Percentiles rank a stretch among this genome's conserved stretches.
phyloP scores from a whole-genome alignment of 2,113 vertebrate species.

The Andinoacara biseriatus region DNA sequence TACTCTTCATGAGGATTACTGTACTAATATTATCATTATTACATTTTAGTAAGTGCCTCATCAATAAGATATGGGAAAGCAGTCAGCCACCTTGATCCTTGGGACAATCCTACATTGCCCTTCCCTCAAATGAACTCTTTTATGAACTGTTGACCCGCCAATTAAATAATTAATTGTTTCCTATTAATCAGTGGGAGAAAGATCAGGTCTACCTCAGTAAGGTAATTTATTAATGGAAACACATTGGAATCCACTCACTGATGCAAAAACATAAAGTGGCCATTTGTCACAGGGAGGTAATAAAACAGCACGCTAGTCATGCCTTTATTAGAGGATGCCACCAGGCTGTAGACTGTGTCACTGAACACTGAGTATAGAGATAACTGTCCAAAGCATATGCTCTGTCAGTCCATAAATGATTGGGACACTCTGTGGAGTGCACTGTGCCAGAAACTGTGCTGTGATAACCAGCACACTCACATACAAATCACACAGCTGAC shows the following conservation, averaged over 20 bases:
- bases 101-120: background rate
- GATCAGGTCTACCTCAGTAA: constrained; percentile 6
- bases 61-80: background rate
- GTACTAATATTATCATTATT: background rate
- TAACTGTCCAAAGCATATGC: constrained; percentile 37
- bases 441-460: constrained; percentile 26
- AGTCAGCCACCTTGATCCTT: constrained; percentile 30
- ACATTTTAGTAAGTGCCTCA: background rate
- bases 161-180: constrained; percentile 67
- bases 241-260: constrained; percentile 51
- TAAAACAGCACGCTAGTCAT: constrained; percentile 9
- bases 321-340: constrained; percentile 38
- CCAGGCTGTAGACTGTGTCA: background rate
- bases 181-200: constrained; percentile 33
- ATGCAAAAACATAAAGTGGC: constrained; percentile 40
- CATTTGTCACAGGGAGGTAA: constrained; percentile 37
- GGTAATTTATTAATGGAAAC: constrained; percentile 60
- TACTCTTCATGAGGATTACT: background rate
- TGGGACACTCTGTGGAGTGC: constrained; percentile 40
- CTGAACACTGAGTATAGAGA: constrained; percentile 18
- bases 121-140: constrained; percentile 14
- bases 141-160: constrained; percentile 54
- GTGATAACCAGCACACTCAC: constrained; percentile 41
- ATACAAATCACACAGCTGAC: constrained; percentile 64
- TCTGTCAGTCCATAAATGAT: constrained; percentile 48